Evolutionary conservation across 2,888 invertebrate genomes (phyloP).

Genomic region (Mimas tiliae): DNA sequence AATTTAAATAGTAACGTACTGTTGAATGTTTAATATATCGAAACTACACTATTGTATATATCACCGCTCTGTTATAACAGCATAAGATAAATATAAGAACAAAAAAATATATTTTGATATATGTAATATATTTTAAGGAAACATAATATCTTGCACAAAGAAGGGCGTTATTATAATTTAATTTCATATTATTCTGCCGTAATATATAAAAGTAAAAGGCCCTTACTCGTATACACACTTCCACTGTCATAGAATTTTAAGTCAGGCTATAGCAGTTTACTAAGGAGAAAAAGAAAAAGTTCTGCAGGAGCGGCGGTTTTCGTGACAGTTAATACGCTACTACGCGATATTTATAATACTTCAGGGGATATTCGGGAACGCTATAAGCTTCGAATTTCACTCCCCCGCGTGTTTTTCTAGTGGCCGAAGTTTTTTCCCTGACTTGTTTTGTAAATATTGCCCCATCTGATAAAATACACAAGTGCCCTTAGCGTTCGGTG

Average conservation of each 20-base stretch:
- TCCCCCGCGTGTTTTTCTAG: constrained; percentile 65
- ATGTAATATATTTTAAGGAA: too few relatives aligned
- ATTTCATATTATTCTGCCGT: background rate
- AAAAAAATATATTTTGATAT: too few relatives aligned
- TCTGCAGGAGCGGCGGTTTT: constrained; percentile 44
- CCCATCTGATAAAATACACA: constrained; percentile 31
- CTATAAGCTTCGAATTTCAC: constrained; percentile 61
- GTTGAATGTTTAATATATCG: too few relatives aligned
- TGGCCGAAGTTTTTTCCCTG: constrained; percentile 47
- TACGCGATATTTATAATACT: constrained; percentile 67
- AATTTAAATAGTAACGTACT: too few relatives aligned
- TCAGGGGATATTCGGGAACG: constrained; percentile 60
- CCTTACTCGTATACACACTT: background rate
- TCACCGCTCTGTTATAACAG: too few relatives aligned
- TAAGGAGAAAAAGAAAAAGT: constrained; percentile 37
- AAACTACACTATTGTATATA: too few relatives aligned
- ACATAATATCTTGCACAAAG: background rate
- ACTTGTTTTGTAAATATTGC: constrained; percentile 56
- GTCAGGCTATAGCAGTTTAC: constrained; percentile 32
- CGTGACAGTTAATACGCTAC: constrained; percentile 59
- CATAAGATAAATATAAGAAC: too few relatives aligned
- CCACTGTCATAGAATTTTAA: constrained; percentile 32
- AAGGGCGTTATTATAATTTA: background rate
- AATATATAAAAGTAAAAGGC: background rate
- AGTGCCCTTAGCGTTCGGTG: constrained; percentile 14